These are phyloP conservation scores for Simalia tracyae DNA, from an alignment of 2,797 vertebrate species.

Conservation along the genomic window DNA sequence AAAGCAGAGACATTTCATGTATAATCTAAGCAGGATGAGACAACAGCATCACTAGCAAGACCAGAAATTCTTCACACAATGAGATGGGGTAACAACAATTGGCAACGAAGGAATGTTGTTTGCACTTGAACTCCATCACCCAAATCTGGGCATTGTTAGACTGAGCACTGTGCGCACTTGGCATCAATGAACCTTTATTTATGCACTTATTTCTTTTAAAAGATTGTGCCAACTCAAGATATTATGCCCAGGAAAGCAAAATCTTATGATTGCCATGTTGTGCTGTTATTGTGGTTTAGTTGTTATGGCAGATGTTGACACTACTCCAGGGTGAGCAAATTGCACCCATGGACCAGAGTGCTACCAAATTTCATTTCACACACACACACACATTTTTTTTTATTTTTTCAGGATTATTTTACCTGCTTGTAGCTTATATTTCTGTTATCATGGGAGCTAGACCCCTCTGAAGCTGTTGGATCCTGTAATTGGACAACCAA, in stretches of 20 bases:
- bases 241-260: neutral
- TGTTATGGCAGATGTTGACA: neutral
- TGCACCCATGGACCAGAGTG: neutral
- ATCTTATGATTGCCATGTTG: neutral
- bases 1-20: neutral
- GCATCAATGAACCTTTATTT: neutral
- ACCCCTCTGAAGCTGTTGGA: neutral
- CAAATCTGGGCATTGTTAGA: neutral
- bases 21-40: neutral
- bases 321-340: neutral
- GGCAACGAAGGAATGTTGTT: neutral
- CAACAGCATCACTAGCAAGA: neutral
- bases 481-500: neutral
- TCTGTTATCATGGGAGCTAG: neutral
- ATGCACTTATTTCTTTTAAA: neutral
- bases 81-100: neutral
- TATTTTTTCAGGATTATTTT: neutral
- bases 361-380: neutral
- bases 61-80: neutral
- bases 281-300: neutral
- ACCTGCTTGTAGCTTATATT: neutral
- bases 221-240: neutral
- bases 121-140: neutral
- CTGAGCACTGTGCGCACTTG: neutral
- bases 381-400: neutral